Conservation (phyloP, 2,888 invertebrate species). For the Eupsilia transversa region DNA sequence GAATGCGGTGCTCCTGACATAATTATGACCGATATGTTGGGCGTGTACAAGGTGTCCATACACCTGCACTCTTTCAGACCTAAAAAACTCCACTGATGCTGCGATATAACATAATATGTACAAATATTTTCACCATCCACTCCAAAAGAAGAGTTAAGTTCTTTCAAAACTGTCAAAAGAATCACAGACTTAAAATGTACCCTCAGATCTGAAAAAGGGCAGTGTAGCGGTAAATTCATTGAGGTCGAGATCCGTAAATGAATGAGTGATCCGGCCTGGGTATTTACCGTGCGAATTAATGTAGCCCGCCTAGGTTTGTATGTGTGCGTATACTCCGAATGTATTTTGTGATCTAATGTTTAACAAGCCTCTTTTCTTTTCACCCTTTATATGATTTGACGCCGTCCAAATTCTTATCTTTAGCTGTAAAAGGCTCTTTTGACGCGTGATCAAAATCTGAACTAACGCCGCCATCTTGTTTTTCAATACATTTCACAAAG, state of each 20-base stretch:
- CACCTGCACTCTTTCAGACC: no score
- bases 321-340: not conserved
- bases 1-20: no score
- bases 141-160: no score
- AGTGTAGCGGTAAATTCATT: not conserved
- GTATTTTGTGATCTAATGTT: slow-evolving; percentile 6
- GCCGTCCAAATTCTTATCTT: not conserved
- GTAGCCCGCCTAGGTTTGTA: not conserved
- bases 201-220: not conserved
- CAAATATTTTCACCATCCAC: no score
- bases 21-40: no score
- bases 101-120: no score
- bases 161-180: not conserved
- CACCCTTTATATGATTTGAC: not conserved
- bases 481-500: not conserved
- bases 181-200: not conserved
- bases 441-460: not conserved
- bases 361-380: not conserved
- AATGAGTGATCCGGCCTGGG: slow-evolving; percentile 1
- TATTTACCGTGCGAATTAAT: slow-evolving; percentile 29
- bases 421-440: not conserved
- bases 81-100: no score
- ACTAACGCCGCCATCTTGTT: not conserved
- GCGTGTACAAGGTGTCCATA: no score
- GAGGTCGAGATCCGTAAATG: not conserved